phyloP scores from a whole-genome alignment of 2,888 invertebrate species.

The Dryococelus australis region DNA sequence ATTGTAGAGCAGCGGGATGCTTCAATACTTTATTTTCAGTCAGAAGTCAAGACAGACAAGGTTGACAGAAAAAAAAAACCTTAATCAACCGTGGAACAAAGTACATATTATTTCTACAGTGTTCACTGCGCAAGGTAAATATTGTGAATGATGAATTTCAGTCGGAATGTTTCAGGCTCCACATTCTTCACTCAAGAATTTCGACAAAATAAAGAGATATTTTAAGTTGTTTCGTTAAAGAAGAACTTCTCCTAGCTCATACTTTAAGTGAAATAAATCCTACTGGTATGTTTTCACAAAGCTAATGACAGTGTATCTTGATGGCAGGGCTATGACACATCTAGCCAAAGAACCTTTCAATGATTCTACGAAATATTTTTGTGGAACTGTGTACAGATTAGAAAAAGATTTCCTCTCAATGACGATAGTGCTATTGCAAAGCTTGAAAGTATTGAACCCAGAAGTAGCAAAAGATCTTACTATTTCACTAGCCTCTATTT shows the following conservation, averaged over 20 bases:
- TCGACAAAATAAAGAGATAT: background rate
- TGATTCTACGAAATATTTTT: background rate
- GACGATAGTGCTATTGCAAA: background rate
- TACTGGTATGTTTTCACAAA: background rate
- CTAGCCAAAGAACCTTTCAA: background rate
- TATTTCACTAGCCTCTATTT: background rate
- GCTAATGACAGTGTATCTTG: background rate
- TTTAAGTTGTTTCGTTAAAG: conserved; percentile 1
- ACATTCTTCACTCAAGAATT: background rate
- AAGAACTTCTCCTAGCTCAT: background rate
- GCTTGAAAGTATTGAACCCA: background rate
- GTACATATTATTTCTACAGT: background rate
- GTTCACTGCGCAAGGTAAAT: background rate
- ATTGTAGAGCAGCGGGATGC: background rate
- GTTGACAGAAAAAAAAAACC: background rate
- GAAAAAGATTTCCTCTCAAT: background rate
- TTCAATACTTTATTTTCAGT: background rate
- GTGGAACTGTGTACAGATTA: background rate
- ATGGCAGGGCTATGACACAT: background rate
- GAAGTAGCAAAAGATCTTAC: background rate
- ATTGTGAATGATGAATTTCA: background rate
- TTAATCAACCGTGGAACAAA: background rate
- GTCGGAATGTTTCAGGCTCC: background rate
- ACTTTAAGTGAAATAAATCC: background rate
- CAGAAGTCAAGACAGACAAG: background rate